Evolutionary conservation across 2,797 vertebrate genomes (phyloP), one percentile per base, ranked within the genome.

Genomic region (Channa striata): DNA sequence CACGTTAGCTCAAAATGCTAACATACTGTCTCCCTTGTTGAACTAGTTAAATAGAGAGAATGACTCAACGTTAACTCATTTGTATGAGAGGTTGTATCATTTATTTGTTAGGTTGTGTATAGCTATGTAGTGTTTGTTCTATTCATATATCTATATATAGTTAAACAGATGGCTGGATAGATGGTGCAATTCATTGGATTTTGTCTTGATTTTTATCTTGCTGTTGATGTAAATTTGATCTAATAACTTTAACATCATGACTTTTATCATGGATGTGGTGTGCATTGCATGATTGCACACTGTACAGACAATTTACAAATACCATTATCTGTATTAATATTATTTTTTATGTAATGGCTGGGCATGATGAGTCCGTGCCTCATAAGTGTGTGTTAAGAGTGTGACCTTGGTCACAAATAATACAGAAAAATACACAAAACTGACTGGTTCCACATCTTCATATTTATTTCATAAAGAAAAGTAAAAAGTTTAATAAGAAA

Each of bases 401-500:
- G 39, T 17, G 6, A 30, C 3, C 44, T 6, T 33, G 17, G 2
- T 64, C 37, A 59, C 33, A 54, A 68, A 79, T 17, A 40, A 88
- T 40, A 86, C 67, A 57, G 36, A 20, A 74, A 71, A 56, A 78
- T 60, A 23, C 78, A 68, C 76, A 65, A 34, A 33, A 21, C 50
- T 23, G 59, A 78, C 74, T 80, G 81, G 72, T 88, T 88, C 56
- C 87, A 90, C 61, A 77, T 85, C 86, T 92, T 92, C 80, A 81
- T 88, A 81, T 94, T 94, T 93, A 94, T 93, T 94, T 90, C 82
- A 93, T 87, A 90, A 94, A 90, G 80, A 93, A 94, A 92, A 87
- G 87, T 89, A 91, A 93, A 93, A 93, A 93, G 87, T 90, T 83
- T 71, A 78, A 82, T 91, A 92, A 90, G 86, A 92, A 92, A 93